Base-by-base conservation (phyloP, 2,888 invertebrate genomes). In the Limenitis camilla region DNA sequence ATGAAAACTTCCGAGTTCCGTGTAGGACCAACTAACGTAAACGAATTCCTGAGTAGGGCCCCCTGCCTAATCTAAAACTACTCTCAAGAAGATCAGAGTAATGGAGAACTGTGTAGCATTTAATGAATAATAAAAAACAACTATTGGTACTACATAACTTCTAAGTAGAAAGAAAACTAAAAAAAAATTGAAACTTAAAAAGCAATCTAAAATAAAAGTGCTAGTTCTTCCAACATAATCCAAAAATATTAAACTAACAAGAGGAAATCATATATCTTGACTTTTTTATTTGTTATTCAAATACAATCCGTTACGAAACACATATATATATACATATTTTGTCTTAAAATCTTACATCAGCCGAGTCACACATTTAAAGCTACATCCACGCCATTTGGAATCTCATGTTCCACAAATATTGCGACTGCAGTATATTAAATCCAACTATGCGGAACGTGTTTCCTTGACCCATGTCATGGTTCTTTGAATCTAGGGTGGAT, bases 31-130 rank as follows among this genome's bases (percentile, higher is more conserved):
- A 43, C 45, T 39, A 36, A 42, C 42, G 11, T 42, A 48, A 53
- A 54, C 44, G 58, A 58, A 58, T 53, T 57, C 53, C 35, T 39
- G 36, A 52, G 49, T 49, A 55, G 45, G 48, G 56, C 60, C 63
- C n/a, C 64, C 65, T 64, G 67, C 74, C 74, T 81, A 81, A 82
- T 81, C 78, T 69, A 70, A 78, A 78, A 81, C 78, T 78, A 78
- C 76, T 81, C 68, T 73, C 71, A 65, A 76, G 69, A 74, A 78
- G 76, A 81, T 80, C 77, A 72, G 69, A 65, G 72, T 78, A 80
- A 81, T 81, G 74, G 75, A 72, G 74, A 70, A 70, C 70, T 68
- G 68, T 63, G 68, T 63, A 27, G 66, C 65, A 67, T 68, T 73
- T 80, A 79, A 80, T 85, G 84, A 85, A 85, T 85, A 83, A 81